Percentiles rank a stretch among this genome's conserved stretches.
These are phyloP conservation scores for Heterodera carotae DNA, from an alignment of 1,140 invertebrate species.

Conservation along the genomic window DNA sequence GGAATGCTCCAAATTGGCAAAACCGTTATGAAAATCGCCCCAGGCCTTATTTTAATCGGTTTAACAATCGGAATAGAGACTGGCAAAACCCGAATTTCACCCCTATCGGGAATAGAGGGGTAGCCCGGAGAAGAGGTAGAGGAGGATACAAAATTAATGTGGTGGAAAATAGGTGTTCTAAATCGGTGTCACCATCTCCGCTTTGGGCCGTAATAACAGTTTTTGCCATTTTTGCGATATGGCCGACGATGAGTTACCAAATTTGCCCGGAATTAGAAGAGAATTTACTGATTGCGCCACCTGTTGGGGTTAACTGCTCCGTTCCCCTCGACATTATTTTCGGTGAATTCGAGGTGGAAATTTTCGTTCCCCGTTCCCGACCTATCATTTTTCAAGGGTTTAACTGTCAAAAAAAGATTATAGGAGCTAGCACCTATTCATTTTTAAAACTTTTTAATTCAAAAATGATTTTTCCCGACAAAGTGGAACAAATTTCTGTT, in stretches of 20 bases:
- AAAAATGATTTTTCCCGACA: neutral
- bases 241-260: neutral
- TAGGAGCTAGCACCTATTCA: neutral
- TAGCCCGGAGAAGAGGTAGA: too few species aligned
- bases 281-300: neutral
- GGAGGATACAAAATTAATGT: too few species aligned
- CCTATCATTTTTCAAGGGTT: conserved; percentile 3
- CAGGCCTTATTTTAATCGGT: too few species aligned
- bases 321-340: neutral
- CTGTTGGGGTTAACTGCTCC: neutral
- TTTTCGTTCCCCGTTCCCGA: neutral
- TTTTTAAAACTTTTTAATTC: too few species aligned
- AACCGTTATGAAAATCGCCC: too few species aligned
- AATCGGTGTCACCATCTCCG: too few species aligned
- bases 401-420: neutral
- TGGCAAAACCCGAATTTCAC: too few species aligned
- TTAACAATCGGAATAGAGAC: too few species aligned
- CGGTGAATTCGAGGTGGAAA: neutral
- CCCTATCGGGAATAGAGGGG: too few species aligned
- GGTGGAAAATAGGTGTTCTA: too few species aligned
- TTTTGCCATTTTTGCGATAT: neutral
- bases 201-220: neutral
- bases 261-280: neutral
- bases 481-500: neutral
- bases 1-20: too few species aligned